Evolutionary conservation across 2,888 invertebrate species (phyloP), one percentile per base, ranked within the genome.

Genomic region (Nephrotoma flavescens): DNA sequence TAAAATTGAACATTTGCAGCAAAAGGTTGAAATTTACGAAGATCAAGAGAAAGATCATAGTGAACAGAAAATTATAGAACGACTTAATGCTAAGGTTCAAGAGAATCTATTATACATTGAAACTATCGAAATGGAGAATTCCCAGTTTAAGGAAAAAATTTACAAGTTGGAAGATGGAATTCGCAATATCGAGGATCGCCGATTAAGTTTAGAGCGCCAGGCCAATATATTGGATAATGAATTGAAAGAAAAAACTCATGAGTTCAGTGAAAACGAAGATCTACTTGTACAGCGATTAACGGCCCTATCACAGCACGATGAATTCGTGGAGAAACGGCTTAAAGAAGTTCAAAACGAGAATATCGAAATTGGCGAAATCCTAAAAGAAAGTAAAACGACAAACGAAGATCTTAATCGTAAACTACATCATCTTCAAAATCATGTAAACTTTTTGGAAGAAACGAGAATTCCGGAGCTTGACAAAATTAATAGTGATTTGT

Each of bases 31-130:
- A 31, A 44, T 83, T 31, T n/a, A 52, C 4, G 85, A 57, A 45
- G 71, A 83, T 6, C 86, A 86, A n/a, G 31, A 31, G 6, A 86
- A 87, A 84, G 15, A 47, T 15, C 45, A 84, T 12, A 52, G n/a
- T 19, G 84, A 71, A 44, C 42, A 52, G 57, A 83, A 19, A n/a
- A 85, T 44, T 85, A 86, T 87, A 45, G 41, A 88, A 57, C 87
- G 44, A 83, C 88, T 85, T 87, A 88, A 86, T 88, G 95, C 95
- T 1, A 96, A 96, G 91, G 90, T 96, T 11, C 95, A 95, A 90
- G 96, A 96, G 90, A 92, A 95, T 87, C 95, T 96, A 89, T 92
- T 95, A 86, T 95, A 95, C 88, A 95, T 96, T 87, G 96, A 96
- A 90, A 94, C 93, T 57, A 91, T 96, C 87, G 95, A 96, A 90